Base-by-base conservation (phyloP, 2,113 vertebrate genomes). In the Chitala chitala region DNA sequence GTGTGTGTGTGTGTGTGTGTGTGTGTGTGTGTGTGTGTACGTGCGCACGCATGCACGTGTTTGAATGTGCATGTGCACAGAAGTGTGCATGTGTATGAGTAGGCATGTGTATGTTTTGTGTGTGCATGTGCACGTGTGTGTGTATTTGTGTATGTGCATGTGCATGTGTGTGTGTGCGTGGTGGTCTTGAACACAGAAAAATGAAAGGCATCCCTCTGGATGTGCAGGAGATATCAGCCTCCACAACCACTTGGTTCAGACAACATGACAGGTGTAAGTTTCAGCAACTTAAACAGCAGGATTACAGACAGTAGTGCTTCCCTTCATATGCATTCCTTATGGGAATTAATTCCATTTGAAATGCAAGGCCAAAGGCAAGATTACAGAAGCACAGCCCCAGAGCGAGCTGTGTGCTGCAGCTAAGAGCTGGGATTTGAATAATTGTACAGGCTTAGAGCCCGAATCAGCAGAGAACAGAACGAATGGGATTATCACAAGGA, bases 291-390 rank as follows among this genome's bases (percentile, higher is more conserved):
- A 95, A 96, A 94, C 92, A 90, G 92, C 81, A 90, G 93, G 95
- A 96, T 98, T 96, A 69, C 44, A 98, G 92, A 92, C 92, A 95
- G 92, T 96, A 95, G 91, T 93, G 93, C 93, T 89, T 95, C 93
- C 94, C 93, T 95, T 95, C 84, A 89, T 93, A 96, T 95, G 94
- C 93, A 95, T 96, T 94, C 94, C 95, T 98, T 95, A 95, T 89
- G 93, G 94, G 95, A 98, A 94, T 96, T 97, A 96, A 97, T 94
- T 96, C 95, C 93, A 96, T 98, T 96, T 95, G 94, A 97, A 95
- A 97, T 96, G 94, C 94, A 94, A 94, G 94, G 95, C 95, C 94
- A 95, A 95, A 88, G 95, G 94, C 93, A 92, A 96, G 94, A 98
- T 96, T 96, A 96, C 89, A 92, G 92, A 94, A 90, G 93, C 93